Percentiles rank a stretch among this genome's conserved stretches.
Evolutionary conservation across 2,888 invertebrate genomes (phyloP).

Genomic region (Vesta saturnalis): DNA sequence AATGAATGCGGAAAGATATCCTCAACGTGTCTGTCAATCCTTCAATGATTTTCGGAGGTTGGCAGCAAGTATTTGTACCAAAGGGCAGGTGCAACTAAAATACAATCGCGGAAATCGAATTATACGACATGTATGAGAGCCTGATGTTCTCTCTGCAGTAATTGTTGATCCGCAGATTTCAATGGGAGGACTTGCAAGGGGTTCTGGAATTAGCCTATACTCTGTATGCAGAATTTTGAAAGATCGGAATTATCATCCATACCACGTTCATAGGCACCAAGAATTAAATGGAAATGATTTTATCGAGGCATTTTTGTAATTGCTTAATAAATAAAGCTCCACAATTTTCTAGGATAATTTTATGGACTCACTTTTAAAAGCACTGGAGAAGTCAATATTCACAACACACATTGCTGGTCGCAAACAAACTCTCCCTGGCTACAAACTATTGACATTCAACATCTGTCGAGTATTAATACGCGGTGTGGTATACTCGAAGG

Average conservation of each 20-base stretch:
- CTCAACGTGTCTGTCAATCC: no score
- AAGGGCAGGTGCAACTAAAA: no score
- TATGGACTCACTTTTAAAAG: no score
- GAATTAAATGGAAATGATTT: neutral
- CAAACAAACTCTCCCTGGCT: neutral
- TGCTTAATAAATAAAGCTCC: neutral
- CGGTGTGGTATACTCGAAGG: no score
- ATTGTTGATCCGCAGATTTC: neutral
- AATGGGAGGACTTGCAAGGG: no score
- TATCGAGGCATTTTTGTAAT: neutral
- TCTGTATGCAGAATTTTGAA: neutral
- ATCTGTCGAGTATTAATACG: no score
- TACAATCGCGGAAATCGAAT: no score
- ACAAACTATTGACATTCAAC: neutral
- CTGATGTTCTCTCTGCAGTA: neutral
- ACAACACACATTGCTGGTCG: no score
- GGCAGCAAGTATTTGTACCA: no score
- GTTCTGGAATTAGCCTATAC: neutral
- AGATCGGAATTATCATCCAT: neutral
- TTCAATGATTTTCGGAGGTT: neutral
- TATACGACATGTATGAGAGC: neutral
- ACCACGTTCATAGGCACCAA: neutral
- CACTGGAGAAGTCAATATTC: no score
- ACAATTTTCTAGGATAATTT: no score
- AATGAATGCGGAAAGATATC: neutral